A percentile compares a stretch with the other conserved stretches of the same genome.
Conservation (phyloP, 2,113 vertebrate genomes). For the Menura novaehollandiae region DNA sequence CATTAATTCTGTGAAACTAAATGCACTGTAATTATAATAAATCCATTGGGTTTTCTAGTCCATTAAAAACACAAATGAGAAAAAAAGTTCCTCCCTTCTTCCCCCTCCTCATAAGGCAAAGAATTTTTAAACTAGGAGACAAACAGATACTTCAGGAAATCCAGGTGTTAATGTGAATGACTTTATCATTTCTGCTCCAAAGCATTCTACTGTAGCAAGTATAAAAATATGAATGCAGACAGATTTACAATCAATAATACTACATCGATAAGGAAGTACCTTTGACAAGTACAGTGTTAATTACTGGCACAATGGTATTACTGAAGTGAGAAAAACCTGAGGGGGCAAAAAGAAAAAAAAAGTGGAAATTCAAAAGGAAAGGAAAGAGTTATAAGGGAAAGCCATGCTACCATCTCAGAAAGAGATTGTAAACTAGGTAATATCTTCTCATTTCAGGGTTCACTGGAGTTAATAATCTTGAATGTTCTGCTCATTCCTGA, state of each 20-base stretch:
- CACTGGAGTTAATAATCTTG: conserved; percentile 48
- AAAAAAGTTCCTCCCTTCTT: background rate
- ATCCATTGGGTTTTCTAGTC: background rate
- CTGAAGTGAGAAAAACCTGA: background rate
- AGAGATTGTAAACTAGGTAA: background rate
- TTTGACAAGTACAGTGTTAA: background rate
- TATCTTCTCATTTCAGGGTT: conserved; percentile 49
- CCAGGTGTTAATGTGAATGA: background rate
- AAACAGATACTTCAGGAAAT: background rate
- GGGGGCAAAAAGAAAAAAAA: background rate
- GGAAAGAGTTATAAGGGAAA: background rate
- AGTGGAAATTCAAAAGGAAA: background rate
- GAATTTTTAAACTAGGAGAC: background rate
- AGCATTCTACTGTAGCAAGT: background rate
- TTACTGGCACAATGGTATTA: background rate
- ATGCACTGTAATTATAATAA: background rate
- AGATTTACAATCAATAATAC: background rate
- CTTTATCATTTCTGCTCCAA: background rate
- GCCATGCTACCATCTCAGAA: background rate
- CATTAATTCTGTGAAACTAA: background rate
- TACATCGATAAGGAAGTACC: background rate
- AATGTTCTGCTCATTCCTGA: conserved; percentile 14
- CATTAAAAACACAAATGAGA: conserved; percentile 9
- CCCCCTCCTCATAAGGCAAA: background rate
- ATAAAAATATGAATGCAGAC: background rate